Percentiles rank a stretch among this genome's conserved stretches.
Conservation (phyloP, 2,888 invertebrate species). For the Rutpela maculata region DNA sequence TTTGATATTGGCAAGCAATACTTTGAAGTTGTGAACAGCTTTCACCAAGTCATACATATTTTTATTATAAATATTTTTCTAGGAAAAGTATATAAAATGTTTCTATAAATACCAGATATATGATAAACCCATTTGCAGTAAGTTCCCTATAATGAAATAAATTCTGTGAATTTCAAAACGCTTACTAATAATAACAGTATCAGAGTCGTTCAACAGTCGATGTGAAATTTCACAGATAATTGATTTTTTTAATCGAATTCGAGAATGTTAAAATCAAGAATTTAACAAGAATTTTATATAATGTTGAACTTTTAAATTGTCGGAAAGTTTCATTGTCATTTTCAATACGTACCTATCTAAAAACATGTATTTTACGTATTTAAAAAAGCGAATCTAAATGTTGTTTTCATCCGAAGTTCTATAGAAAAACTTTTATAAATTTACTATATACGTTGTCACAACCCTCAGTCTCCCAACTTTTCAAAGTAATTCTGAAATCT, state of each 20-base stretch:
- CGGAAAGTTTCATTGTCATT: too few relatives aligned
- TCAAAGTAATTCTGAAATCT: too few relatives aligned
- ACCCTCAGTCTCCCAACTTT: too few relatives aligned
- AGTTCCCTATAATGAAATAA: constrained; percentile 8
- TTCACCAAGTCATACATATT: background rate
- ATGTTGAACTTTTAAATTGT: too few relatives aligned
- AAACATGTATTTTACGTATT: too few relatives aligned
- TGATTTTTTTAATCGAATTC: background rate
- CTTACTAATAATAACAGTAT: constrained; percentile 11
- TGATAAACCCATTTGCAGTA: background rate
- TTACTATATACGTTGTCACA: too few relatives aligned
- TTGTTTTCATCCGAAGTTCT: too few relatives aligned
- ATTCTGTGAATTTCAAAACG: constrained; percentile 15
- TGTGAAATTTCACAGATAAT: constrained; percentile 9
- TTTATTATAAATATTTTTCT: constrained; percentile 13
- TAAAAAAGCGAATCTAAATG: too few relatives aligned
- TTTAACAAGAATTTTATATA: background rate
- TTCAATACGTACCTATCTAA: too few relatives aligned
- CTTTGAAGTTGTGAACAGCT: constrained; percentile 3
- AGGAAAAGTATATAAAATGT: constrained; percentile 5
- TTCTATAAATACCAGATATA: constrained; percentile 21
- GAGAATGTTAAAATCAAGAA: background rate
- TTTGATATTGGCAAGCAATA: background rate
- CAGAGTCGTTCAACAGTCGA: too few relatives aligned
- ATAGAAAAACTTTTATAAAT: too few relatives aligned